These are phyloP conservation scores for Neoitamus cyanurus DNA, from an alignment of 2,888 invertebrate species.

Conservation along the genomic window DNA sequence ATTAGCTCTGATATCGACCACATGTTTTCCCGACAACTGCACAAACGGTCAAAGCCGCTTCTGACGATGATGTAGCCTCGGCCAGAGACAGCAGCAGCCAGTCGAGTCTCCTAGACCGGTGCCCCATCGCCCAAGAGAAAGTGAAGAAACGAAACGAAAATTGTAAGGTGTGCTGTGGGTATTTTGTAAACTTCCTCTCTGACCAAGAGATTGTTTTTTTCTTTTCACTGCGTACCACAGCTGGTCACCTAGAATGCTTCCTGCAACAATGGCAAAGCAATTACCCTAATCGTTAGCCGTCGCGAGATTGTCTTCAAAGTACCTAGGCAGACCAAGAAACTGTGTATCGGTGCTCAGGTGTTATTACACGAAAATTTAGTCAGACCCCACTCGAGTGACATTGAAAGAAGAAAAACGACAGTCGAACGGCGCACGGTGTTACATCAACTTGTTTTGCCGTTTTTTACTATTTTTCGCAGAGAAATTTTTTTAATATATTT, in stretches of 20 bases:
- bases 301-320: neutral
- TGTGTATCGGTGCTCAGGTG: neutral
- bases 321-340: neutral
- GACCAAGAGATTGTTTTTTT: neutral
- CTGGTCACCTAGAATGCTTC: neutral
- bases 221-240: neutral
- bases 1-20: constrained; percentile 5
- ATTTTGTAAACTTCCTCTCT: neutral
- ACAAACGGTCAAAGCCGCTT: neutral
- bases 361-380: neutral
- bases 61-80: neutral
- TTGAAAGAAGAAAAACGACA: neutral
- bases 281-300: neutral
- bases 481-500: neutral
- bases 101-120: neutral
- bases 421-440: neutral
- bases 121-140: neutral
- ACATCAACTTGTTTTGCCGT: constrained; percentile 3
- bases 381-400: neutral
- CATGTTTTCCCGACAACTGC: neutral
- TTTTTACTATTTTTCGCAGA: neutral
- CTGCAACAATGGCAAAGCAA: neutral
- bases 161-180: neutral
- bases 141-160: neutral
- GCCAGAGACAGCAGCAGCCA: neutral